Base-by-base conservation (phyloP, 30 jellyfish, hydroid and myxozoan genomes). In the Turritopsis dohrnii region DNA sequence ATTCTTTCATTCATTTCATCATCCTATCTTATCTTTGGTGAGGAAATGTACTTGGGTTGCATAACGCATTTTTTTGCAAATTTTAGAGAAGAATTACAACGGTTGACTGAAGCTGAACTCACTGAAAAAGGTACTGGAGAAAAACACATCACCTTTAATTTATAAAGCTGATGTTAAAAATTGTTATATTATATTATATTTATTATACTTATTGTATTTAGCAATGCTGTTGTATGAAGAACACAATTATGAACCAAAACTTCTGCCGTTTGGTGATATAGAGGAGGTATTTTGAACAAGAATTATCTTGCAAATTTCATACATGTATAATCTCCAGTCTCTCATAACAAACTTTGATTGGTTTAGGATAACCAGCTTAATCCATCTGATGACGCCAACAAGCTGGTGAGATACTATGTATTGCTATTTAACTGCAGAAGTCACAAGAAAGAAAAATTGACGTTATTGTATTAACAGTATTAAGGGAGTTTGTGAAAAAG, bases 181-280 rank as follows among this genome's bases (percentile, higher is more conserved):
- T n/a, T n/a, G n/a, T n/a, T n/a, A n/a, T n/a, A n/a, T n/a, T n/a
- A n/a, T n/a, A n/a, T 25, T 74, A 8, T 76, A 16, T 28, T 26
- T 52, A 28, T 28, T 21, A n/a, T 8, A 21, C 69, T 22, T 76
- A 76, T 5, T 28, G 65, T 76, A 41, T 28, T 5, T 30, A 85
- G 92, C 92, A 16, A 71, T 71, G 52, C 73, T 76, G 16, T n/a
- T 81, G 31, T 94, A 94, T 79, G 94, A 94, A 72, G 89, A 69
- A 24, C 92, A 90, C 22, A 79, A 90, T 19, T 94, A 86, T 88
- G 91, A 95, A 74, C 99, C 99, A 66, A 79, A 91, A 23, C 84
- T 94, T 13, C 66, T 94, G 26, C 90, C 96, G 20, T 86, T 89
- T 54, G 88, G 72, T 69, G 87, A 83, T 73, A 85, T 87, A 5